These are phyloP conservation scores for Etia nguti DNA, from an alignment of 2,113 vertebrate genomes.

Conservation along the genomic window DNA sequence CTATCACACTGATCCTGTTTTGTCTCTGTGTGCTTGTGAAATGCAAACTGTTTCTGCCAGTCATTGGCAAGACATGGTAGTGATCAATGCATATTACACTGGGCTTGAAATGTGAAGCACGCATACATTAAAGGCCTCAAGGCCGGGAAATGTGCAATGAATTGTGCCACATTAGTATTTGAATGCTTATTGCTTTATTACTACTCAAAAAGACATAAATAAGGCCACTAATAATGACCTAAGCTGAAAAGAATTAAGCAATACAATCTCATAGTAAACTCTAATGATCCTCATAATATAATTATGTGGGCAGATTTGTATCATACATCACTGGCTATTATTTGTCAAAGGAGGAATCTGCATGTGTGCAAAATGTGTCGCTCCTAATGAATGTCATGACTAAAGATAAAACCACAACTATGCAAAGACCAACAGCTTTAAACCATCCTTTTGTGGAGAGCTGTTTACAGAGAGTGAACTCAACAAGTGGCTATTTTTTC, in stretches of 20 bases:
- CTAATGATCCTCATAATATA: background rate
- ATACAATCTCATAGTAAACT: background rate
- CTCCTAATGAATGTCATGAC: background rate
- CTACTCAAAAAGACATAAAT: background rate
- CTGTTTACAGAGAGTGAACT: background rate
- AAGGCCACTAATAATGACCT: background rate
- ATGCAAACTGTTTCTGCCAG: background rate
- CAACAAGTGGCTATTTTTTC: background rate
- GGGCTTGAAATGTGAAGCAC: background rate
- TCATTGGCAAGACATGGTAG: background rate
- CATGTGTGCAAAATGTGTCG: constrained; percentile 15
- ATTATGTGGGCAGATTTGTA: constrained; percentile 23
- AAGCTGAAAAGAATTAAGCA: background rate
- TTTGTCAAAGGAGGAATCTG: constrained; percentile 17
- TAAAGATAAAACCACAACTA: constrained; percentile 20
- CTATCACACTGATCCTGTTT: background rate
- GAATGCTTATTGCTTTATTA: background rate
- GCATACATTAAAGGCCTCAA: background rate
- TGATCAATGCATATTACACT: background rate
- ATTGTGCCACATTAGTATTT: background rate
- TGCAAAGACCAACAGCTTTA: constrained; percentile 2
- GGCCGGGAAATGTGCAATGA: background rate
- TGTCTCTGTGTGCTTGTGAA: background rate
- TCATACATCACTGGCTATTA: background rate
- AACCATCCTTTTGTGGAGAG: background rate